Base-by-base conservation (phyloP, 1,140 invertebrate species). In the Drosophila sucinea region DNA sequence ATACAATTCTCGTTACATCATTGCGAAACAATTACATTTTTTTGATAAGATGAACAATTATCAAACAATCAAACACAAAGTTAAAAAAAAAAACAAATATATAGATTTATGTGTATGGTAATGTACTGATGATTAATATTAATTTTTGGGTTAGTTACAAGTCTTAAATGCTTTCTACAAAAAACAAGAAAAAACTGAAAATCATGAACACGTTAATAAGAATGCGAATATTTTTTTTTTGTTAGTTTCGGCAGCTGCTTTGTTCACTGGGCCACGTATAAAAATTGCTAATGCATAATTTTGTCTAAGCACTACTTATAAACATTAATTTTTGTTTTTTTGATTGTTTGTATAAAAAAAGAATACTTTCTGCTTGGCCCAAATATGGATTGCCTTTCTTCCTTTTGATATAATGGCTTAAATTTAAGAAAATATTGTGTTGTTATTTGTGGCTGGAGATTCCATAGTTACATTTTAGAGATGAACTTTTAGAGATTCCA, bases 401-500 rank as follows among this genome's bases (percentile, higher is more conserved):
- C 69, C 62, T 73, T 87, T 85, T 70, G 69, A 76, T 68, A 67
- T 84, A 66, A 79, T 86, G 83, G 82, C 84, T 83, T 40, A 60
- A 68, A 60, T 66, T 65, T 66, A 70, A 76, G 64, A 76, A 89
- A 66, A 51, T 7, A 7, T 67, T 62, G 33, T 60, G 58, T 41
- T 67, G 38, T 7, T 61, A 35, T 38, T 41, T 69, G 41, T n/a
- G 54, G 29, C 63, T 58, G 58, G 73, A 84, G 81, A 81, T 85
- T 85, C 74, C 65, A 44, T 32, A 23, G 74, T 74, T 35, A 44
- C 65, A 76, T 63, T 78, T 91, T 91, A 92, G 72, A 92, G 75
- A 78, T 95, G 93, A 71, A 95, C 95, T 93, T 95, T 95, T 10
- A 96, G 89, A 83, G 95, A 94, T 90, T 96, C 95, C 95, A 96